A percentile compares a stretch with the other conserved stretches of the same genome.
Evolutionary conservation across 1,140 invertebrate species (phyloP).

Genomic region (Danaus melanippus): DNA sequence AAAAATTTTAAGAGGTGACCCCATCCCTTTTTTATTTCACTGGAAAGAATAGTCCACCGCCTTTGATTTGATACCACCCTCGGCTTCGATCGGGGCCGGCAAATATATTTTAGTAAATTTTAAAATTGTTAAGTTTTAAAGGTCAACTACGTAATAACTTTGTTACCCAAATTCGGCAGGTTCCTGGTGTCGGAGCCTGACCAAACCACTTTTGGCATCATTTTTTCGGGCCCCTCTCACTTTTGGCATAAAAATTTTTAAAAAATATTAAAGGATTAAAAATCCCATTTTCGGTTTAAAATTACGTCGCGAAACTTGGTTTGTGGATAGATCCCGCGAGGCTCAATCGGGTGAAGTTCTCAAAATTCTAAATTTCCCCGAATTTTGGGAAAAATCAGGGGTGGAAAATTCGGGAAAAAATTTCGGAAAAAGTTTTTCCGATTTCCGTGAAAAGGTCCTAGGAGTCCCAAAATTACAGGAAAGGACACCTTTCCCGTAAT

Average conservation of each 20-base stretch:
- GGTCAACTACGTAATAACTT: background rate
- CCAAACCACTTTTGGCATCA: background rate
- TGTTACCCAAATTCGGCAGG: background rate
- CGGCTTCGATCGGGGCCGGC: background rate
- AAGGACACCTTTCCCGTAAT: no score
- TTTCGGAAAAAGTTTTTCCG: no score
- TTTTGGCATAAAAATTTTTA: background rate
- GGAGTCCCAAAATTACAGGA: no score
- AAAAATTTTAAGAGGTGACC: background rate
- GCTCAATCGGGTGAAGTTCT: no score
- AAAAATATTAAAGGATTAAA: background rate
- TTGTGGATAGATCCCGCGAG: no score
- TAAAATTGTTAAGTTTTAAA: background rate
- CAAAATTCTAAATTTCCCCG: conserved; percentile 1
- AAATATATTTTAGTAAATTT: no score
- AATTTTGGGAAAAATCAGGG: no score
- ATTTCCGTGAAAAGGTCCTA: no score
- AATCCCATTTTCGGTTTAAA: background rate
- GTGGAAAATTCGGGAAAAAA: background rate
- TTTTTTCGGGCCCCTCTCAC: background rate
- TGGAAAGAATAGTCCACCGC: background rate
- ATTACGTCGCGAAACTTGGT: background rate
- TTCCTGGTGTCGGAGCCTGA: background rate
- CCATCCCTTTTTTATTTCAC: background rate
- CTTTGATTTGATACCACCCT: background rate